Conservation (phyloP, 1,140 invertebrate species). For the Sitobion miscanthi region DNA sequence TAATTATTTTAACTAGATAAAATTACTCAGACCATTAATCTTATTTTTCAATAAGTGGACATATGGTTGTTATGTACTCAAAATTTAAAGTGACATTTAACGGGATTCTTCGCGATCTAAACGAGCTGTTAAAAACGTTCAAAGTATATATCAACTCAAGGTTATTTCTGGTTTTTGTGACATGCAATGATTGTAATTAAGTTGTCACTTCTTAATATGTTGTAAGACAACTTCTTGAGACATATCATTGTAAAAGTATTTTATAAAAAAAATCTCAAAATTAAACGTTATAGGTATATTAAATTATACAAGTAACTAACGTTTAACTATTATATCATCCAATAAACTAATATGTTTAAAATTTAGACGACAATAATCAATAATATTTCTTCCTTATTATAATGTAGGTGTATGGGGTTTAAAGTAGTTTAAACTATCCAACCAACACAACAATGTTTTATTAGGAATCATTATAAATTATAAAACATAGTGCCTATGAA, state of each 20-base stretch:
- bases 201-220: background rate
- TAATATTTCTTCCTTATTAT: background rate
- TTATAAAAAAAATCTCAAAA: background rate
- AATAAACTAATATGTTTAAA: background rate
- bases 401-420: background rate
- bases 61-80: background rate
- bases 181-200: background rate
- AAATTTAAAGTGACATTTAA: background rate
- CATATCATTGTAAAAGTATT: background rate
- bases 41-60: background rate
- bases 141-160: background rate
- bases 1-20: background rate
- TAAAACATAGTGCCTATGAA: background rate
- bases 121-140: background rate
- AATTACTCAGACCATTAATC: background rate
- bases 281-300: background rate
- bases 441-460: background rate
- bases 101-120: background rate
- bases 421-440: background rate
- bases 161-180: background rate
- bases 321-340: background rate
- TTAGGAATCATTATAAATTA: slow-evolving; percentile 23
- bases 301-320: background rate
- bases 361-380: background rate
- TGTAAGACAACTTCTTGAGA: background rate